Percentiles rank a stretch among this genome's conserved stretches.
Evolutionary conservation across 2,113 vertebrate species (phyloP).

Genomic region (Cercopithecus mona): DNA sequence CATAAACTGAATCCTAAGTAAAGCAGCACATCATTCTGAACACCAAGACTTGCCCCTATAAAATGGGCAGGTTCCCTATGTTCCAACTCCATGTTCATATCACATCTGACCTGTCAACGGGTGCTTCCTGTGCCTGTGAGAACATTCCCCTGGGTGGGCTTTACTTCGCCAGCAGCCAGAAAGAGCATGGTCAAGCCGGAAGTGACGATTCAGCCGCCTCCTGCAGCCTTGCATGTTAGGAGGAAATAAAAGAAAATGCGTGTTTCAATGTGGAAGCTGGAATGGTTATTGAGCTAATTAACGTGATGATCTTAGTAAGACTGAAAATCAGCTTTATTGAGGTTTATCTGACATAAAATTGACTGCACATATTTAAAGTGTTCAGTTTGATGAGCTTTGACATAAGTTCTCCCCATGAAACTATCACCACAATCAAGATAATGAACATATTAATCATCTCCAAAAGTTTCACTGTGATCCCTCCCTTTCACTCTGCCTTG

Average conservation of each 20-base stretch:
- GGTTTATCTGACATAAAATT: not conserved
- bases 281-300: accelerated
- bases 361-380: too few species aligned
- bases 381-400: not conserved
- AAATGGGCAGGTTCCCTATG: accelerated
- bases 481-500: accelerated
- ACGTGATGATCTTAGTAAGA: too few species aligned
- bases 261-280: not conserved
- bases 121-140: accelerated
- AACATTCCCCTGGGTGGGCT: accelerated
- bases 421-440: too few species aligned
- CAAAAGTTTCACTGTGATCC: accelerated
- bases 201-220: not conserved
- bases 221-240: accelerated
- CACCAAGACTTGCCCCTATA: accelerated
- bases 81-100: accelerated
- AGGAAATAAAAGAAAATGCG: not conserved
- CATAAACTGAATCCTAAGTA: accelerated
- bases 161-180: accelerated
- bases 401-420: not conserved
- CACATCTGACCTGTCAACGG: not conserved
- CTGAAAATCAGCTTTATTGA: not conserved
- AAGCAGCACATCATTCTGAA: accelerated
- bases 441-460: accelerated
- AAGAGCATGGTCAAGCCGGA: accelerated